These are phyloP conservation scores for Hylomyscus alleni DNA, from an alignment of 2,797 vertebrate genomes.

Conservation along the genomic window DNA sequence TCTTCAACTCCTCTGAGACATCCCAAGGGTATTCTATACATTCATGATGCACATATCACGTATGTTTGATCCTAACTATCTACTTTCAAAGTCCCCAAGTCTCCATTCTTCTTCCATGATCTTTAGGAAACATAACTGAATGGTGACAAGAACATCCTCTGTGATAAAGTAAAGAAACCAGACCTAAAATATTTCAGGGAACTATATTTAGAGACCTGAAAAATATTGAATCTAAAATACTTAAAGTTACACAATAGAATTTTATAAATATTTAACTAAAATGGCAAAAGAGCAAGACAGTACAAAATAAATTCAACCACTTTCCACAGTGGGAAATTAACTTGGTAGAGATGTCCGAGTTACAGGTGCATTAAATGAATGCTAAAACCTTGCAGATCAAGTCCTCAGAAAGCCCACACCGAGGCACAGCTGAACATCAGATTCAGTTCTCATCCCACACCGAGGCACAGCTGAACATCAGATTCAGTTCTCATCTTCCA, in stretches of 20 bases:
- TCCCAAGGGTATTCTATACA: background rate
- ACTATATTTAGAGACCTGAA: conserved; percentile 15
- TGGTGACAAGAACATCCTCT: background rate
- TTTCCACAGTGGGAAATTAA: background rate
- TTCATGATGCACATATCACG: background rate
- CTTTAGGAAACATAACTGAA: conserved; percentile 40
- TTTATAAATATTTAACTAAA: conserved; percentile 52
- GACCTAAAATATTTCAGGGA: conserved; percentile 8
- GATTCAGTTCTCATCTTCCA: conserved; percentile 23
- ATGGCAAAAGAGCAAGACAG: background rate
- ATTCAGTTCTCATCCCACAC: background rate
- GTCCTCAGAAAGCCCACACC: background rate
- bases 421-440: background rate
- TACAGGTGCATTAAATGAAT: background rate
- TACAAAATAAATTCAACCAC: background rate
- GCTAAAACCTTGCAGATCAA: background rate
- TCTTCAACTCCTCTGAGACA: background rate
- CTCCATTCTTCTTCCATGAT: background rate
- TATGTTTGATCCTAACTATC: background rate
- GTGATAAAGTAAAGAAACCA: background rate
- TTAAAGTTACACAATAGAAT: conserved; percentile 9
- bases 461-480: background rate
- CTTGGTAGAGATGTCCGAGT: background rate
- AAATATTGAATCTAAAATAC: conserved; percentile 42
- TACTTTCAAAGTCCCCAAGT: conserved; percentile 44